Conservation (phyloP, 2,113 vertebrate genomes). For the Egretta garzetta region DNA sequence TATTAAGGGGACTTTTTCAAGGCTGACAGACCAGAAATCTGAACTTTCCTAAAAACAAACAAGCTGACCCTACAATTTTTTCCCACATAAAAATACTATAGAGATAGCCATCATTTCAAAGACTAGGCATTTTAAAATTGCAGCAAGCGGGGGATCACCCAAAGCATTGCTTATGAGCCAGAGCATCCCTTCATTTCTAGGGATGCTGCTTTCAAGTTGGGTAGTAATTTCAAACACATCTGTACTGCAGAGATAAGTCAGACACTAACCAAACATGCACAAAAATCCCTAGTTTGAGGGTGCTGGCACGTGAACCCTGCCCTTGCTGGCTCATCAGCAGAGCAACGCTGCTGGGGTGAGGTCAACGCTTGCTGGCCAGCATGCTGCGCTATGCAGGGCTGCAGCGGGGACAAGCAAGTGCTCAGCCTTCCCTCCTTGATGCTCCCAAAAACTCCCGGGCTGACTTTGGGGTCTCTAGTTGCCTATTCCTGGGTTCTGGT, state of each 20-base stretch:
- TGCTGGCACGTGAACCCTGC: background rate
- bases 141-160: background rate
- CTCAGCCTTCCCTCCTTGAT: background rate
- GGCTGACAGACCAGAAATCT: background rate
- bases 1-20: background rate
- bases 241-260: background rate
- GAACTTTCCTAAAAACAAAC: background rate
- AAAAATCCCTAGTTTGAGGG: background rate
- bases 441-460: background rate
- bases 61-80: background rate
- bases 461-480: background rate
- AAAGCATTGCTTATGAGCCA: background rate
- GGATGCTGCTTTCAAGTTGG: background rate
- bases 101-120: background rate
- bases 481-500: background rate
- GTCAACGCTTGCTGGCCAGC: accelerated
- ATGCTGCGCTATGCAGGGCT: background rate
- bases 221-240: background rate
- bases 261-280: background rate
- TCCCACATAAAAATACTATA: background rate
- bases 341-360: background rate
- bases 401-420: background rate
- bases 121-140: background rate
- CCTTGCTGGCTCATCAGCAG: background rate
- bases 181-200: background rate